Evolutionary conservation across 2,113 vertebrate genomes (phyloP), one percentile per base, ranked within the genome.

Genomic region (Crotalus tigris): DNA sequence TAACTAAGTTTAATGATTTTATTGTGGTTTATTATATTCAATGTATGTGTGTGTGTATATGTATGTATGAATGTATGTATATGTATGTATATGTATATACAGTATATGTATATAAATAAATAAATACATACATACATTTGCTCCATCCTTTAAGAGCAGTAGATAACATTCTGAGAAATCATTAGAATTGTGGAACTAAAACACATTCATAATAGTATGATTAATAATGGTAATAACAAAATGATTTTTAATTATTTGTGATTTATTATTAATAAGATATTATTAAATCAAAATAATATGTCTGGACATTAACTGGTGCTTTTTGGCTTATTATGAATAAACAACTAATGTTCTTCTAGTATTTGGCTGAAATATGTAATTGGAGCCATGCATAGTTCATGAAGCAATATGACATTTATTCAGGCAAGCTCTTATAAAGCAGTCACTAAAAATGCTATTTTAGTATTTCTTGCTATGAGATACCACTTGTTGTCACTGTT

Each of bases 401-500:
- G 24, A 29, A 85, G 81, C 44, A 91, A 57, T 85, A 44, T 91
- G 26, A 75, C 26, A 29, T 85, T 53, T 29, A 64, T 69, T 29
- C 5, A 57, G 23, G 19, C 55, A 46, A 33, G 13, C 3, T 85
- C n/a, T 85, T 55, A 23, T 15, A 91, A 81, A 75, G 69, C 15
- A 13, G n/a, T 75, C n/a, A 75, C 69, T 75, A 61, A 85, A 59
- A 6, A 23, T 51, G 11, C 13, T 61, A n/a, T 89, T 89, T 81
- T 24, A 57, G 1, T 44, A 24, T 57, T 17, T 23, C n/a, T 90
- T 87, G n/a, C 24, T 4, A 81, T 51, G 11, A 64, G n/a, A 17
- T 26, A 39, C 97, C 98, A 93, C 96, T 64, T 3, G 95, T 93
- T 95, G 97, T 95, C 97, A 85, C 95, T 97, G 91, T 95, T 95